phyloP scores from a whole-genome alignment of 2,888 invertebrate species.

The Cataglyphis rosenhaueri region DNA sequence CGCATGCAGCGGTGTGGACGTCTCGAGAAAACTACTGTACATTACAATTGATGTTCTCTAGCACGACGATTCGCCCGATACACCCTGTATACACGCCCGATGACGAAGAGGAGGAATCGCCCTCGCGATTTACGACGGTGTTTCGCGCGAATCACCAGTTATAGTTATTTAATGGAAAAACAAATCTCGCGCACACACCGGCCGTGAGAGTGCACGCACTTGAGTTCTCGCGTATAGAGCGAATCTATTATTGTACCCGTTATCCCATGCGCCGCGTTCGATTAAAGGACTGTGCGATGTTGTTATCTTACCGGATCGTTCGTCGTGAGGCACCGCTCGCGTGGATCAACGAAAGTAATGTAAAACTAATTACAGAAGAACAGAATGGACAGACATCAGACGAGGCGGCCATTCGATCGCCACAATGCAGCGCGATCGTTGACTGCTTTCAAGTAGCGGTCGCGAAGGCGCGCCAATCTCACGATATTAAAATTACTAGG shows the following conservation, averaged over 20 bases:
- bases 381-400: constrained; percentile 81
- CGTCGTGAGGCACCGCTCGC: constrained; percentile 70
- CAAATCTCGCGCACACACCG: constrained; percentile 69
- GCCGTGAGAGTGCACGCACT: constrained; percentile 79
- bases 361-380: constrained; percentile 82
- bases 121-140: constrained; percentile 7
- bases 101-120: constrained; percentile 4
- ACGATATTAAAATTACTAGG: constrained; percentile 49
- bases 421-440: constrained; percentile 74
- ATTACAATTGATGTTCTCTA: constrained; percentile 30
- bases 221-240: neutral
- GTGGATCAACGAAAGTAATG: constrained; percentile 74
- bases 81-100: neutral
- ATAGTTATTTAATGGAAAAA: constrained; percentile 41
- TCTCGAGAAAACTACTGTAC: constrained; percentile 65
- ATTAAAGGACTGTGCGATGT: neutral
- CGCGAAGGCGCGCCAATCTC: constrained; percentile 57
- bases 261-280: constrained; percentile 13
- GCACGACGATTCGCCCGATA: constrained; percentile 13
- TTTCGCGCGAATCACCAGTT: neutral
- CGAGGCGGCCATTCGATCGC: constrained; percentile 78
- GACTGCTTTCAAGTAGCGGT: constrained; percentile 70
- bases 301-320: constrained; percentile 78
- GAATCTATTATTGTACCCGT: constrained; percentile 38
- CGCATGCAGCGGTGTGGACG: constrained; percentile 52